Percentiles rank a stretch among this genome's conserved stretches.
Conservation (phyloP, 2,888 invertebrate genomes). For the Acrobeloides nanus region DNA sequence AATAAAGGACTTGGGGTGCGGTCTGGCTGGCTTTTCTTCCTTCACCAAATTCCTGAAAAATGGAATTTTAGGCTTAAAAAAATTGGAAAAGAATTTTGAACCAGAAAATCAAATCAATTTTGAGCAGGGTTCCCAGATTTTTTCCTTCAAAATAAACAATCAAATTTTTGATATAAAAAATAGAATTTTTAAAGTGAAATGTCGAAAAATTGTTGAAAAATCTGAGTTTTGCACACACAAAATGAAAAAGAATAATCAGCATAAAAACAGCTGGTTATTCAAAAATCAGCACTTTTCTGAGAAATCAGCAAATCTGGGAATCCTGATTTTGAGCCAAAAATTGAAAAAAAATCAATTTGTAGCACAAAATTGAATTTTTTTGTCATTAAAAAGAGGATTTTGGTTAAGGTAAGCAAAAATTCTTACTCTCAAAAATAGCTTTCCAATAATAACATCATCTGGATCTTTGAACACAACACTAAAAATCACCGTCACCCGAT, state of each 20-base stretch:
- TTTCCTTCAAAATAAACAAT: no score
- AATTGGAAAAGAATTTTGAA: no score
- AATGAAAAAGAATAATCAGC: background rate
- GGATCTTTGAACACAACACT: slow-evolving; percentile 97
- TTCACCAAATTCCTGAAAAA: slow-evolving; percentile 77
- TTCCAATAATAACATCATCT: slow-evolving; percentile 95
- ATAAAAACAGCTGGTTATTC: background rate
- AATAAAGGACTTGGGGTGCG: slow-evolving; percentile 63
- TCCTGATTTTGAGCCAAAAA: background rate
- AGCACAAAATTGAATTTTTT: no score
- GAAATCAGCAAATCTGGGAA: no score
- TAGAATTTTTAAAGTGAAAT: no score
- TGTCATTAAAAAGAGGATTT: no score
- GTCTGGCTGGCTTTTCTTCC: slow-evolving; percentile 90
- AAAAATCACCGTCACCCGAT: slow-evolving; percentile 97
- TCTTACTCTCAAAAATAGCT: slow-evolving; percentile 85
- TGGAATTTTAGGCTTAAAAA: slow-evolving; percentile 1
- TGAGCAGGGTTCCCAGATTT: no score
- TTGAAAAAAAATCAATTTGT: background rate
- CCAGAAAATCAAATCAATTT: no score
- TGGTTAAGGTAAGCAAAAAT: no score
- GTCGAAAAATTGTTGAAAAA: slow-evolving; percentile 1
- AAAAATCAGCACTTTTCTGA: no score
- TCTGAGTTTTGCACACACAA: background rate
- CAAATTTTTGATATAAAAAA: no score